These are phyloP conservation scores for Pammene aurita DNA, from an alignment of 2,888 invertebrate species.

Conservation along the genomic window DNA sequence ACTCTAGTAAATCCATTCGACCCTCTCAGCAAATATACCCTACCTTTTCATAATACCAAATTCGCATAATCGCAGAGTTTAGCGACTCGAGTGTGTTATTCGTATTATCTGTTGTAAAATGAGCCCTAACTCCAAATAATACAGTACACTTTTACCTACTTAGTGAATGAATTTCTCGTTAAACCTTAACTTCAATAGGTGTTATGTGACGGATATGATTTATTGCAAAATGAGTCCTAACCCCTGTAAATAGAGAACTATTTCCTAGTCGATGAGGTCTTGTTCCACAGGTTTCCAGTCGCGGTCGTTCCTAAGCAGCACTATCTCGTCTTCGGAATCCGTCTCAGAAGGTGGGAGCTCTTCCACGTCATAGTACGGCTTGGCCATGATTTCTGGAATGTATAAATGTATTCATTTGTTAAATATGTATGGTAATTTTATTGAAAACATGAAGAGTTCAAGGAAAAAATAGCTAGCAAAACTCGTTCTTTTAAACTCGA, in stretches of 20 bases:
- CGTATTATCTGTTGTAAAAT: neutral
- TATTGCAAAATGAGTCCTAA: neutral
- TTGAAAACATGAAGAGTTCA: too few species aligned
- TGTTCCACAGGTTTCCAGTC: slow-evolving; percentile 51
- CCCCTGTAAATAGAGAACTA: neutral
- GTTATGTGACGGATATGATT: neutral
- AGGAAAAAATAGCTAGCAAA: too few species aligned
- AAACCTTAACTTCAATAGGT: neutral
- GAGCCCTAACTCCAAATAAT: neutral
- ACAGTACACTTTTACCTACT: neutral
- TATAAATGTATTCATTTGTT: slow-evolving; percentile 8
- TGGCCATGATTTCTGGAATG: slow-evolving; percentile 68
- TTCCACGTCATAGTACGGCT: slow-evolving; percentile 89
- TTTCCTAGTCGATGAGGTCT: slow-evolving; percentile 28
- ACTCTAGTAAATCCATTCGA: too few species aligned
- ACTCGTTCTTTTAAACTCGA: too few species aligned
- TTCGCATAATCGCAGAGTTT: too few species aligned
- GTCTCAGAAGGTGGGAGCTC: slow-evolving; percentile 84
- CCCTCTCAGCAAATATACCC: too few species aligned
- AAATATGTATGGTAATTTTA: too few species aligned
- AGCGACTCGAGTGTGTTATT: too few species aligned
- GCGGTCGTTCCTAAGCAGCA: slow-evolving; percentile 75
- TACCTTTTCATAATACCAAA: too few species aligned
- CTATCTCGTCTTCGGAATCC: slow-evolving; percentile 84
- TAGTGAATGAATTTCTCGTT: neutral